phyloP scores from a whole-genome alignment of 2,888 invertebrate species.

The Dolichopus griseipennis region DNA sequence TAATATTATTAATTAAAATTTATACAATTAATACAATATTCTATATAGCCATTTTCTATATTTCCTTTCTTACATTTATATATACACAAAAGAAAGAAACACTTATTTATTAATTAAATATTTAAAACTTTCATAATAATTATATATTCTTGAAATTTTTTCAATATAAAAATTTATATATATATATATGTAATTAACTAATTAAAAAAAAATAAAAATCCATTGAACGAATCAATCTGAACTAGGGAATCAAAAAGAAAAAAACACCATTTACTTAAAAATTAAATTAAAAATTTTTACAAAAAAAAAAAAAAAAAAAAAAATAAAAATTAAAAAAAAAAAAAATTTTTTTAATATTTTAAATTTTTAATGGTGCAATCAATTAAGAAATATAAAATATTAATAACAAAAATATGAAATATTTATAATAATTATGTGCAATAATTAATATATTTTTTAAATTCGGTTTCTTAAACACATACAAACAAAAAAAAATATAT shows the following conservation, averaged over 20 bases:
- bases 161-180: background rate
- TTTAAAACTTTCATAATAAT: background rate
- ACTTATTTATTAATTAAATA: background rate
- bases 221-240: constrained; percentile 2
- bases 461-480: background rate
- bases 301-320: background rate
- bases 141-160: background rate
- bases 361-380: constrained; percentile 6
- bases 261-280: constrained; percentile 4
- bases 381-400: background rate
- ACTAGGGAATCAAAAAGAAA: background rate
- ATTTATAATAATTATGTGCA: background rate
- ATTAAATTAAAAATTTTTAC: background rate
- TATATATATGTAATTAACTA: background rate
- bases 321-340: background rate
- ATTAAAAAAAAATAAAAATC: background rate
- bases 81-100: too few species aligned
- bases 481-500: background rate
- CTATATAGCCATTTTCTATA: too few species aligned
- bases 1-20: too few species aligned
- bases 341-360: background rate
- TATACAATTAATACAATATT: too few species aligned
- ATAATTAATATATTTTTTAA: background rate
- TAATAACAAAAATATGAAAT: background rate
- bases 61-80: too few species aligned